Base-by-base conservation (phyloP, 2,888 invertebrate genomes). In the Resseliella maxima region DNA sequence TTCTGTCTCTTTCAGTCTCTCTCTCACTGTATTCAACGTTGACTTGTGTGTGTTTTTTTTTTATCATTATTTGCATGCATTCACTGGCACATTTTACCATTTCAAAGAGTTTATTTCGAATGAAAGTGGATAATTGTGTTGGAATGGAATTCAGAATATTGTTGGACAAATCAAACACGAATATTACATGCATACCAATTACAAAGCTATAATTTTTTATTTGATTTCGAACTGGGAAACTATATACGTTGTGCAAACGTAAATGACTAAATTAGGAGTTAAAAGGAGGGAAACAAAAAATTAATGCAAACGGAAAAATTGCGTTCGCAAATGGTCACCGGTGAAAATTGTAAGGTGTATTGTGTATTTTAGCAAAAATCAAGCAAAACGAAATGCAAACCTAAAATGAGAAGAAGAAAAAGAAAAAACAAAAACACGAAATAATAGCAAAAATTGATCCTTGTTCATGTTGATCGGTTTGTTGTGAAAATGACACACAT, bases 231-330 rank as follows among this genome's bases (percentile, higher is more conserved):
- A 24, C 12, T 2, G 24, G 12, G 2, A 59, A 3, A 12, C 27
- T 72, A 35, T 72, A 72, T 72, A n/a, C n/a, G n/a, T 72, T 72
- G 18, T 3, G 59, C 59, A 59, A 72, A 72, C 31, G 72, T 35
- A 72, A 72, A 72, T 72, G 31, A 31, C 72, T 72, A 72, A 72
- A 72, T 72, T 72, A 72, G 18, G 72, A 72, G 72, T 35, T 72
- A 1, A 72, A 15, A 15, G 5, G 35, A n/a, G 2, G 31, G 35
- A 35, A 5, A 1, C 31, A 27, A 1, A 15, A 31, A 5, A 31
- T 72, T 31, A 2, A 15, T 15, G 1, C 31, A 72, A 2, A 59
- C 5, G 18, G 10, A 72, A 6, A 50, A 50, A 50, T 18, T 15
- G 50, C 50, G 18, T 50, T 15, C 18, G 50, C 6, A 12, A 50